Evolutionary conservation across 2,113 vertebrate species (phyloP).

Genomic region (Cynopterus brachyotis): DNA sequence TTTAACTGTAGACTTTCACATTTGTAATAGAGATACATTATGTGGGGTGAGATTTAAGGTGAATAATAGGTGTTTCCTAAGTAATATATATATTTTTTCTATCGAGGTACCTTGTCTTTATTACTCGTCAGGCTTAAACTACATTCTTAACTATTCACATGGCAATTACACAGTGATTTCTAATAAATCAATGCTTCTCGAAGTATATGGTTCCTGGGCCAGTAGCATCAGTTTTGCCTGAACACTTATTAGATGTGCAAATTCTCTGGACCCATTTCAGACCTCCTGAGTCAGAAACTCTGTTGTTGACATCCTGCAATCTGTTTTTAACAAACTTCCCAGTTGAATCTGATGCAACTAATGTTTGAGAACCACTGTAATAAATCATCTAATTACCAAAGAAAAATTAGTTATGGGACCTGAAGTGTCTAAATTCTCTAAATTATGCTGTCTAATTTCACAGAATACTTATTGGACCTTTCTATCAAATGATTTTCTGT

Average conservation of each 20-base stretch:
- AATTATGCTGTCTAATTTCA: not conserved
- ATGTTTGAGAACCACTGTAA: not conserved
- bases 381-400: not conserved
- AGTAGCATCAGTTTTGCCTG: not conserved
- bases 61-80: not conserved
- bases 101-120: not conserved
- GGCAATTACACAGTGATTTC: not conserved
- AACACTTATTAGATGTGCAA: not conserved
- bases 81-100: not conserved
- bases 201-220: not conserved
- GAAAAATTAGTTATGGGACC: not conserved
- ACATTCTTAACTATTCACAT: not conserved
- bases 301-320: not conserved
- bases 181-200: not conserved
- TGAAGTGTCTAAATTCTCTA: not conserved
- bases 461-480: not conserved
- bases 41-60: conserved; percentile 13
- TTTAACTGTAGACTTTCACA: not conserved
- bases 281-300: not conserved
- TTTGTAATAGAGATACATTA: not conserved
- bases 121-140: not conserved
- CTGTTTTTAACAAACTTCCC: not conserved
- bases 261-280: not conserved
- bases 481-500: not conserved
- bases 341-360: not conserved